A percentile compares a stretch with the other conserved stretches of the same genome.
These are phyloP conservation scores for Chionoecetes opilio DNA, from an alignment of 1,140 invertebrate genomes.

Conservation along the genomic window DNA sequence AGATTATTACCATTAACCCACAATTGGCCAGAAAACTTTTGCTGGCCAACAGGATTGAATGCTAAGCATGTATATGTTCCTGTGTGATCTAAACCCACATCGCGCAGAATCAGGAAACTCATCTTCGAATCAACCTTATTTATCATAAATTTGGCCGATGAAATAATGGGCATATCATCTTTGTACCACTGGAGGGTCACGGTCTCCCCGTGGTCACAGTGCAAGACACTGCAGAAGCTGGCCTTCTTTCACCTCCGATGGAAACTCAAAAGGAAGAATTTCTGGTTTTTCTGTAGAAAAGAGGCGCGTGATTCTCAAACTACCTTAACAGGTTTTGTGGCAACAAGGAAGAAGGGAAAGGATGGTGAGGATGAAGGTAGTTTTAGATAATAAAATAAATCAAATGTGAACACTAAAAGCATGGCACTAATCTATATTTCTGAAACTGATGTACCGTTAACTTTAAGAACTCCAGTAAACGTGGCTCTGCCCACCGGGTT, in stretches of 20 bases:
- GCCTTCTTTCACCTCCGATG: constrained; percentile 67
- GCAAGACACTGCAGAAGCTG: constrained; percentile 75
- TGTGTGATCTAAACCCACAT: constrained; percentile 77
- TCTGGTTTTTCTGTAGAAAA: constrained; percentile 71
- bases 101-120: constrained; percentile 72
- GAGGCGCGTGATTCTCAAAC: constrained; percentile 6
- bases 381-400: background rate
- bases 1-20: constrained; percentile 80
- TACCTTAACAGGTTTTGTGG: background rate
- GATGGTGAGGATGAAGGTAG: background rate
- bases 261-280: constrained; percentile 78
- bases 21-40: constrained; percentile 79
- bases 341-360: background rate
- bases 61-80: constrained; percentile 85
- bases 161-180: constrained; percentile 68
- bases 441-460: constrained; percentile 79
- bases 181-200: constrained; percentile 87
- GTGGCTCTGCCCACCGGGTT: constrained; percentile 82
- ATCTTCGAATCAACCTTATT: constrained; percentile 77
- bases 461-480: constrained; percentile 82
- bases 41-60: constrained; percentile 87
- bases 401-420: constrained; percentile 20
- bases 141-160: constrained; percentile 74
- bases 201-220: constrained; percentile 76
- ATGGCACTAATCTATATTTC: background rate